Evolutionary conservation across 1,140 invertebrate genomes (phyloP).

Genomic region (Eupristina koningsbergeri): DNA sequence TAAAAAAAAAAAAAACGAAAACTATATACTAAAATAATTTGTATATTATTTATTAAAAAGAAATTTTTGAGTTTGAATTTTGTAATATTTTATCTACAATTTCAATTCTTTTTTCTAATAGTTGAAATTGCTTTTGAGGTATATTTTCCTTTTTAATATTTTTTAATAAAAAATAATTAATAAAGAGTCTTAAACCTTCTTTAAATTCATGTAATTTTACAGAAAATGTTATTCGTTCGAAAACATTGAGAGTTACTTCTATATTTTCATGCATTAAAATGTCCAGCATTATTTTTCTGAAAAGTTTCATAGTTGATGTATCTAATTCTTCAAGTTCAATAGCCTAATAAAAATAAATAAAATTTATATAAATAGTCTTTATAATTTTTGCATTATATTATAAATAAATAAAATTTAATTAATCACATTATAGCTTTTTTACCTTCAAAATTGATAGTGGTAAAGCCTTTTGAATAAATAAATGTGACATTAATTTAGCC

Average conservation of each 20-base stretch:
- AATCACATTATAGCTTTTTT: conserved; percentile 54
- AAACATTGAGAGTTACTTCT: conserved; percentile 77
- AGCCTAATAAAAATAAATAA: conserved; percentile 72
- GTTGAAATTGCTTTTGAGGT: conserved; percentile 72
- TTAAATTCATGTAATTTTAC: conserved; percentile 81
- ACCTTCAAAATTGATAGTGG: conserved; percentile 91
- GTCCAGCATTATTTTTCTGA: conserved; percentile 81
- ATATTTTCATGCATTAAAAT: conserved; percentile 78
- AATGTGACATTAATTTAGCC: conserved; percentile 83
- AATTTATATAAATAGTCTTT: conserved; percentile 42
- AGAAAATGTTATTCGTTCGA: conserved; percentile 78
- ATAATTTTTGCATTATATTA: not conserved
- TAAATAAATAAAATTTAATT: too few relatives aligned
- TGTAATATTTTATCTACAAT: conserved; percentile 76
- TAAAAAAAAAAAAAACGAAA: too few relatives aligned
- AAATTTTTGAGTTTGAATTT: conserved; percentile 47
- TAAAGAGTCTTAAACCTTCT: conserved; percentile 84
- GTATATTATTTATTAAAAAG: conserved; percentile 31
- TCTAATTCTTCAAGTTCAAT: conserved; percentile 87
- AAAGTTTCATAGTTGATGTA: conserved; percentile 79
- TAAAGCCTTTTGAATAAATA: conserved; percentile 86
- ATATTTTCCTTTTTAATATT: conserved; percentile 74
- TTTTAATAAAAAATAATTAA: conserved; percentile 84
- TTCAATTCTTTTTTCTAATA: conserved; percentile 73
- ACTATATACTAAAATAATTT: too few relatives aligned